Evolutionary conservation across 1,140 invertebrate species (phyloP).

Genomic region (Bombus polaris): DNA sequence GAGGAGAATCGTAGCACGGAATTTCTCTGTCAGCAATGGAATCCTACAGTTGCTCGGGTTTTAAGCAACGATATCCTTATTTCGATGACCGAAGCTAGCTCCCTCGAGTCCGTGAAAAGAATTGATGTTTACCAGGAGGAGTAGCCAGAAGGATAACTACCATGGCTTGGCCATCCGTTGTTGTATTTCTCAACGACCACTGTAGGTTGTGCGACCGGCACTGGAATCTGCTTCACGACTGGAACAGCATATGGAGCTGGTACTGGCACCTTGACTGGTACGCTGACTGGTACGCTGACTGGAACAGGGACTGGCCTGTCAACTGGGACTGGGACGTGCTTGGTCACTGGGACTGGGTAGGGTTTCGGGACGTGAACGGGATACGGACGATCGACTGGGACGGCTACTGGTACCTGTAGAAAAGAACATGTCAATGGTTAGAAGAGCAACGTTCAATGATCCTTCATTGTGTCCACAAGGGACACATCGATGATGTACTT

Average conservation of each 20-base stretch:
- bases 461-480: background rate
- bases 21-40: background rate
- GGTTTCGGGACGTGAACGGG: slow-evolving; percentile 72
- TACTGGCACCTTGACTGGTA: slow-evolving; percentile 74
- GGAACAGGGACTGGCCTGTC: slow-evolving; percentile 24
- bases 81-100: background rate
- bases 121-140: slow-evolving; percentile 20
- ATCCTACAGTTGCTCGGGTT: background rate
- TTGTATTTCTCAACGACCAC: slow-evolving; percentile 49
- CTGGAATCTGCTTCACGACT: slow-evolving; percentile 71
- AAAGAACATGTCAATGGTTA: background rate
- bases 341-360: slow-evolving; percentile 75
- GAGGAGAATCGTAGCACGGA: background rate
- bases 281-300: slow-evolving; percentile 67
- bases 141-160: slow-evolving; percentile 26
- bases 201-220: slow-evolving; percentile 56
- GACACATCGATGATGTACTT: too few relatives aligned
- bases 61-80: background rate
- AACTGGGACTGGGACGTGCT: slow-evolving; percentile 71
- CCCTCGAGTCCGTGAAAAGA: background rate
- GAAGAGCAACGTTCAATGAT: background rate
- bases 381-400: slow-evolving; percentile 74
- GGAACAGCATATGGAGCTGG: slow-evolving; percentile 75
- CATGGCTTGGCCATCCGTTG: slow-evolving; percentile 2
- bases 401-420: slow-evolving; percentile 72